These are phyloP conservation scores for Edolisoma coerulescens DNA, from an alignment of 2,113 vertebrate genomes.

Conservation along the genomic window DNA sequence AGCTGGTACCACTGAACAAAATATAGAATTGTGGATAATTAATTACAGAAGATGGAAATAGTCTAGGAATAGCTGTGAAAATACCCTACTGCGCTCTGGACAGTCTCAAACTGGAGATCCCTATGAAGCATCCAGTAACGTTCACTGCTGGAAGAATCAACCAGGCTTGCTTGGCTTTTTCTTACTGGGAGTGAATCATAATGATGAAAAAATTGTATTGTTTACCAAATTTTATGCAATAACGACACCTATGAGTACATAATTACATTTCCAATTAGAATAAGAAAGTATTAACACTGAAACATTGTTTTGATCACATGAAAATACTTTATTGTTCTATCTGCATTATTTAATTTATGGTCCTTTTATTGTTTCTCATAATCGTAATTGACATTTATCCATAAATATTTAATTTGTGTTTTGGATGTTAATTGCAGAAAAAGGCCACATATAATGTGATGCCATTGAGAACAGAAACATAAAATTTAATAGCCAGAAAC, in stretches of 20 bases:
- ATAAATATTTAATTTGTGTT: slow-evolving; percentile 72
- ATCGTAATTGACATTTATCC: slow-evolving; percentile 34
- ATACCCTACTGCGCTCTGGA: not conserved
- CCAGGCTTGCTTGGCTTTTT: not conserved
- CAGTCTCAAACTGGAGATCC: not conserved
- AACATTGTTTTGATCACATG: not conserved
- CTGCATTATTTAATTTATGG: slow-evolving; percentile 52
- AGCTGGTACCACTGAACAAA: not conserved
- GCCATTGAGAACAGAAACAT: slow-evolving; percentile 31
- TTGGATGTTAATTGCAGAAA: slow-evolving; percentile 64
- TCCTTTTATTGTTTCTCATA: slow-evolving; percentile 60
- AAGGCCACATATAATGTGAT: slow-evolving; percentile 33
- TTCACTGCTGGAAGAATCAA: not conserved
- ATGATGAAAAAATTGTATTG: not conserved
- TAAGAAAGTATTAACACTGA: not conserved
- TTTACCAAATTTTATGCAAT: not conserved
- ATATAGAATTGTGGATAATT: not conserved
- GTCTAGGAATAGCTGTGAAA: not conserved
- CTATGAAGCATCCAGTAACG: not conserved
- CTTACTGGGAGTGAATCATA: not conserved
- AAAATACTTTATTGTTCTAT: slow-evolving; percentile 13
- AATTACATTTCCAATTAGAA: not conserved
- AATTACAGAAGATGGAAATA: slow-evolving; percentile 9
- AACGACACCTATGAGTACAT: not conserved
- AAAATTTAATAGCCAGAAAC: slow-evolving; percentile 39